A percentile compares a stretch with the other conserved stretches of the same genome.
These are phyloP conservation scores for Nyctereutes procyonoides DNA, from an alignment of 2,113 vertebrate genomes.

Conservation along the genomic window DNA sequence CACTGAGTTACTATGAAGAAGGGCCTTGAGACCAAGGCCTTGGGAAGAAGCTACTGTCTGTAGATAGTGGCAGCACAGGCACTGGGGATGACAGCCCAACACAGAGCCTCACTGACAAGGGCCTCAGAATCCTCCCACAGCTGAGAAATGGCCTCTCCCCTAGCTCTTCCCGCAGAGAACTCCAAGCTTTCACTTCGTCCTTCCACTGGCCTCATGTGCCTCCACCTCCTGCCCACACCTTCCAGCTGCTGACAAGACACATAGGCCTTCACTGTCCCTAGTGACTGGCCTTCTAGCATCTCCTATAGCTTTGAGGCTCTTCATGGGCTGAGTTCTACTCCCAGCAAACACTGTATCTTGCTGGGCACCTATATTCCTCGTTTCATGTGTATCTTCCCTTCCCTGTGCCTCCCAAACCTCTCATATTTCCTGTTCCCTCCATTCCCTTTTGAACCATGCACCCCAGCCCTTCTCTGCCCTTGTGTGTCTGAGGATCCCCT, in stretches of 20 bases:
- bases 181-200: not conserved
- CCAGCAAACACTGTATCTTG: not conserved
- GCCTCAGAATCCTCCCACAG: not conserved
- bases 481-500: not conserved
- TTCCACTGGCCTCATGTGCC: not conserved
- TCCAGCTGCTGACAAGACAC: not conserved
- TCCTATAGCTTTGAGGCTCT: not conserved
- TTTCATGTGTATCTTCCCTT: not conserved
- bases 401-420: not conserved
- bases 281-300: not conserved
- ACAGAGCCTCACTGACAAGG: not conserved
- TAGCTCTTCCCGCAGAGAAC: not conserved
- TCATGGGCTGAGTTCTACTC: not conserved
- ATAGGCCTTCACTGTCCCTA: not conserved
- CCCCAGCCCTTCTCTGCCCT: not conserved
- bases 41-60: not conserved
- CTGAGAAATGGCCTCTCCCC: not conserved
- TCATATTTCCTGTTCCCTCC: not conserved
- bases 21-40: not conserved
- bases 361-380: not conserved
- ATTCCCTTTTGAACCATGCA: not conserved
- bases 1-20: not conserved
- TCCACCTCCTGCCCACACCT: not conserved
- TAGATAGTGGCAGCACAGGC: not conserved
- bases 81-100: not conserved